Evolutionary conservation across 1,140 invertebrate genomes (phyloP), one percentile per base, ranked within the genome.

Genomic region (Chymomyza costata): DNA sequence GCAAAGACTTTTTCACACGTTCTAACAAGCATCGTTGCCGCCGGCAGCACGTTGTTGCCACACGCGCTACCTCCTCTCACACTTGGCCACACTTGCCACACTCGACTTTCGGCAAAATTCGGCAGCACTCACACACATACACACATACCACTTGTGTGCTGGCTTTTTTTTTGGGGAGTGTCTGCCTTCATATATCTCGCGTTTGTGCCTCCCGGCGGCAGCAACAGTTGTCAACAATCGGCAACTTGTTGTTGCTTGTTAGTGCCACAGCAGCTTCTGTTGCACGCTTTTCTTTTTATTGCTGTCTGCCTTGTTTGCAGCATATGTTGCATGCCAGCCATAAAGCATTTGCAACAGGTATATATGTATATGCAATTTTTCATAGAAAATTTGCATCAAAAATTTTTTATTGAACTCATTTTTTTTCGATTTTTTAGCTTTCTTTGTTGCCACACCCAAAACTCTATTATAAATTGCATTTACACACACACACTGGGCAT

Each of bases 1-100:
- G 71, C 71, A 76, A 76, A 67, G 70, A 78, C 74, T 71, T 60
- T 60, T 76, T 76, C 73, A 76, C 71, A 80, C 71, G 74, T 66
- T 78, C 70, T 76, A 76, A 76, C 70, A 69, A 49, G 58, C n/a
- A n/a, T n/a, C n/a, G n/a, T n/a, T n/a, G n/a, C 3, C 21, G 21
- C 8, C 21, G 21, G 21, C 21, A 25, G 8, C 21, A 8, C 31
- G 43, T 34, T 19, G 43, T 7, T 39, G 32, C 28, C 18, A 38
- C 18, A 19, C 6, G 18, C 35, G 44, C 6, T 28, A 30, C 11
- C 32, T 16, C 13, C 32, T 21, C 1, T 25, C 21, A 25, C 21
- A 5, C 8, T 25, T 8, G 21, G 21, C 10, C 37, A 48, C 44
- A 46, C 51, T 47, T 65, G 50, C 30, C 35, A 32, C 58, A 66